These are phyloP conservation scores for Corbicula japonica DNA, from an alignment of 2,888 invertebrate genomes.

Conservation along the genomic window DNA sequence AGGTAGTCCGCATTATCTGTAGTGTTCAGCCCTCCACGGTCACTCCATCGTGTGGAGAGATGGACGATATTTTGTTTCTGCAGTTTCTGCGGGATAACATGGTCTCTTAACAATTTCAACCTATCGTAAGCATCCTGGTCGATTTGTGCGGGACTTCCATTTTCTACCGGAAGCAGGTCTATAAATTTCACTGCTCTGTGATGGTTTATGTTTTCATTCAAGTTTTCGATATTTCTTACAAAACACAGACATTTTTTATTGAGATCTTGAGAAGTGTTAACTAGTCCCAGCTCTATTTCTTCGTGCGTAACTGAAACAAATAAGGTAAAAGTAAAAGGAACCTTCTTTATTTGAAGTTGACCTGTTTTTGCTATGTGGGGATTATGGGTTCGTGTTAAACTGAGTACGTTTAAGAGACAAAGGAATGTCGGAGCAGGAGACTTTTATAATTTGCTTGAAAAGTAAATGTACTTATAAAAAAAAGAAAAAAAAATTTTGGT, in stretches of 20 bases:
- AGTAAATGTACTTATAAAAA: too few species aligned
- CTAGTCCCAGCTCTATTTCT: slow-evolving; percentile 67
- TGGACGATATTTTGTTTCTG: slow-evolving; percentile 61
- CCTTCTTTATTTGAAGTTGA: too few species aligned
- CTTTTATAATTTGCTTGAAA: too few species aligned
- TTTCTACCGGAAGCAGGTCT: slow-evolving; percentile 54
- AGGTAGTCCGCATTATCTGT: slow-evolving; percentile 71
- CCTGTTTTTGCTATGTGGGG: too few species aligned
- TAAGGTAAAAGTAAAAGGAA: too few species aligned
- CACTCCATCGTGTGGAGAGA: slow-evolving; percentile 64
- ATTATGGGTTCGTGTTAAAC: too few species aligned
- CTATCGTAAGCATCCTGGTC: slow-evolving; percentile 65
- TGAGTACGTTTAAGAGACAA: too few species aligned
- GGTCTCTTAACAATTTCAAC: slow-evolving; percentile 61
- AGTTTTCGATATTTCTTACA: slow-evolving; percentile 66
- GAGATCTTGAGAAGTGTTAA: slow-evolving; percentile 49
- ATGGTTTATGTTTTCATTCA: slow-evolving; percentile 58
- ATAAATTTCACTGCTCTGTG: slow-evolving; percentile 61
- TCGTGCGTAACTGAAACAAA: slow-evolving; percentile 71
- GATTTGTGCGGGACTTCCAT: slow-evolving; percentile 43
- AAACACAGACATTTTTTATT: slow-evolving; percentile 70
- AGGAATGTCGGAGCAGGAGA: too few species aligned
- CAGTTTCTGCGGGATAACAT: slow-evolving; percentile 47
- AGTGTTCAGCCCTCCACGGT: slow-evolving; percentile 66
- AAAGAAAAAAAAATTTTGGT: too few species aligned